phyloP scores from a whole-genome alignment of 2,113 vertebrate genomes.

The Tamias sibiricus region DNA sequence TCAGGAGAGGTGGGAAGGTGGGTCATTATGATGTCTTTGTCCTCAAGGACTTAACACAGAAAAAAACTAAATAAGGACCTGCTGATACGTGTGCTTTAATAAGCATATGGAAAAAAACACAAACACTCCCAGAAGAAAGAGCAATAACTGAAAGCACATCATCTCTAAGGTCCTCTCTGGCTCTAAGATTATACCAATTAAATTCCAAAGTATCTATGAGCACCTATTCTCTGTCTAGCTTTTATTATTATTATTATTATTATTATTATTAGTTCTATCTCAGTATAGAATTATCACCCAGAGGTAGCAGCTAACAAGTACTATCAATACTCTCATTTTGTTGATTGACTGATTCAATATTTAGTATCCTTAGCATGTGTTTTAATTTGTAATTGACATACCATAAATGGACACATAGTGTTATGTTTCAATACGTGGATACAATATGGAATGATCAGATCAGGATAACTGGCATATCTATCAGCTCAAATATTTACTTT shows the following conservation, averaged over 20 bases:
- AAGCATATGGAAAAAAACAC: not conserved
- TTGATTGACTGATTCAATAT: not conserved
- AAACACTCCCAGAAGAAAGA: not conserved
- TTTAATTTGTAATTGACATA: not conserved
- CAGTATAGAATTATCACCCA: not conserved
- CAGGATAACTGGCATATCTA: not conserved
- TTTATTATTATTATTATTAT: not conserved
- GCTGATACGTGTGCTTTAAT: not conserved
- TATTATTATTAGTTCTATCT: not conserved
- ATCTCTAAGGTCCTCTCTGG: not conserved
- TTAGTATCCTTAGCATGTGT: not conserved
- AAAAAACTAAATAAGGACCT: slow-evolving; percentile 16
- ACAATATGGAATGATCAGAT: not conserved
- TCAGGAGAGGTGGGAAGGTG: not conserved
- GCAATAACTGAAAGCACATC: not conserved
- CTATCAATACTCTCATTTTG: not conserved
- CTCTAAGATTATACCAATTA: not conserved
- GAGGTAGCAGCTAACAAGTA: not conserved
- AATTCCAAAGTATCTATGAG: not conserved
- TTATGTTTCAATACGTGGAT: too few relatives aligned
- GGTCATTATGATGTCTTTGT: not conserved
- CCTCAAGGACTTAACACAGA: slow-evolving; percentile 13
- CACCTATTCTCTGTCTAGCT: not conserved
- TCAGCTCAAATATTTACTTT: not conserved
- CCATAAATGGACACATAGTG: not conserved